Evolutionary conservation across 2,113 vertebrate genomes (phyloP).

Genomic region (Dascyllus trimaculatus): DNA sequence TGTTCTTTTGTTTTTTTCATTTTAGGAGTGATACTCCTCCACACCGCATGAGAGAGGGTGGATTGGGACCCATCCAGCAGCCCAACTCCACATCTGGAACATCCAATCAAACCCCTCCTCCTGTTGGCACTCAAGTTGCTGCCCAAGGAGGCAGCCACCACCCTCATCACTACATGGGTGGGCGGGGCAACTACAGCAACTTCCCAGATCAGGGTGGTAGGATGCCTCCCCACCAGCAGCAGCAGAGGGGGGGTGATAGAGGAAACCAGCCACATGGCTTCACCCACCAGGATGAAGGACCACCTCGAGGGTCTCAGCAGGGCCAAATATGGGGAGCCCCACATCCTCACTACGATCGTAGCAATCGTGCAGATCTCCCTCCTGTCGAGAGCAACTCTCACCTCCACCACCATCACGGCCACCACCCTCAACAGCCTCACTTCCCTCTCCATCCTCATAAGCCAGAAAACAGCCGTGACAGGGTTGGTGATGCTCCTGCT

Average conservation of each 20-base stretch:
- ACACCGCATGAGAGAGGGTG: slow-evolving; percentile 83
- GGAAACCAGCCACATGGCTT: slow-evolving; percentile 77
- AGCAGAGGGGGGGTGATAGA: slow-evolving; percentile 78
- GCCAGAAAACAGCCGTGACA: slow-evolving; percentile 79
- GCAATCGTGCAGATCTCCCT: slow-evolving; percentile 81
- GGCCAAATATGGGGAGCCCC: slow-evolving; percentile 83
- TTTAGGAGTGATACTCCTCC: slow-evolving; percentile 91
- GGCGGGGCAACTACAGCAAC: slow-evolving; percentile 83
- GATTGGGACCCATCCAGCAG: slow-evolving; percentile 81
- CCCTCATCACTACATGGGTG: slow-evolving; percentile 85
- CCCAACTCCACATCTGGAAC: slow-evolving; percentile 77
- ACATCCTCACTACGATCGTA: slow-evolving; percentile 85
- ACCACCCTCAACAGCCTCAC: slow-evolving; percentile 77
- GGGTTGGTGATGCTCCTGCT: slow-evolving; percentile 59
- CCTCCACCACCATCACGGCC: slow-evolving; percentile 77
- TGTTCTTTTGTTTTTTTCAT: slow-evolving; percentile 5
- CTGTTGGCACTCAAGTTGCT: slow-evolving; percentile 74
- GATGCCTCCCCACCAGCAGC: slow-evolving; percentile 80
- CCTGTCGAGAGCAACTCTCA: slow-evolving; percentile 79
- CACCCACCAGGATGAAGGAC: slow-evolving; percentile 81
- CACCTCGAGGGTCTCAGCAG: slow-evolving; percentile 73
- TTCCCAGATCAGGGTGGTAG: slow-evolving; percentile 88
- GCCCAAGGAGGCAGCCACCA: slow-evolving; percentile 75
- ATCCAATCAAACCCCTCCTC: slow-evolving; percentile 83
- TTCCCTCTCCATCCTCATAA: slow-evolving; percentile 79